phyloP scores from a whole-genome alignment of 1,140 invertebrate genomes.

The Pseudoatta argentina region DNA sequence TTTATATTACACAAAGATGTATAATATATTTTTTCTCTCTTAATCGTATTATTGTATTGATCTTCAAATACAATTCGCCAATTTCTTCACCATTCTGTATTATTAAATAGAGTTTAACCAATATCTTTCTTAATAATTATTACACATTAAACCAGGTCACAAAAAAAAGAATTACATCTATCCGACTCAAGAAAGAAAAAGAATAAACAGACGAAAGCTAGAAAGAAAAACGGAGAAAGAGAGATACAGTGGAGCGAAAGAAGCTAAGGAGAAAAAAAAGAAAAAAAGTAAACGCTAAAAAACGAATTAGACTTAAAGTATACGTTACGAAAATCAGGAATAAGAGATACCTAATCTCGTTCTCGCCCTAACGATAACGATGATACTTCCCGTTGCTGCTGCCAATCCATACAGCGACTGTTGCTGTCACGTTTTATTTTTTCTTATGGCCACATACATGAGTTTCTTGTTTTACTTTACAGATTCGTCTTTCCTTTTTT shows the following conservation, averaged over 20 bases:
- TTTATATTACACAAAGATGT: conserved; percentile 84
- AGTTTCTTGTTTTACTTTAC: conserved; percentile 72
- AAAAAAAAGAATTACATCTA: conserved; percentile 75
- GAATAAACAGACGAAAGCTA: not conserved
- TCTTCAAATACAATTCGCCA: conserved; percentile 78
- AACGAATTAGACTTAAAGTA: conserved; percentile 61
- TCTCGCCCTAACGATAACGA: conserved; percentile 50
- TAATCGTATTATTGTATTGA: conserved; percentile 80
- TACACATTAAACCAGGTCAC: conserved; percentile 81
- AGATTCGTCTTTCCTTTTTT: conserved; percentile 64
- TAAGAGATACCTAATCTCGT: conserved; percentile 66
- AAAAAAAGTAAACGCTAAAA: conserved; percentile 61
- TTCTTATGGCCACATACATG: conserved; percentile 43
- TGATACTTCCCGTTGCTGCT: conserved; percentile 55
- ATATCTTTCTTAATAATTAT: conserved; percentile 73
- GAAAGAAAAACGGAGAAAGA: conserved; percentile 25
- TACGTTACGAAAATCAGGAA: conserved; percentile 54
- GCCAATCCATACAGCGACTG: conserved; percentile 30
- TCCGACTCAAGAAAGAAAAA: conserved; percentile 46
- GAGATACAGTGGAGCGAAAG: conserved; percentile 11
- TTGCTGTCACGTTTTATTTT: conserved; percentile 40
- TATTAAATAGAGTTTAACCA: conserved; percentile 79
- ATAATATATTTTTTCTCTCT: conserved; percentile 73
- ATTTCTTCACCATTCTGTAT: conserved; percentile 74
- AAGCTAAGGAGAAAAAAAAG: conserved; percentile 30